phyloP scores from a whole-genome alignment of 2,797 vertebrate species.

The Mionectes olivaceus region DNA sequence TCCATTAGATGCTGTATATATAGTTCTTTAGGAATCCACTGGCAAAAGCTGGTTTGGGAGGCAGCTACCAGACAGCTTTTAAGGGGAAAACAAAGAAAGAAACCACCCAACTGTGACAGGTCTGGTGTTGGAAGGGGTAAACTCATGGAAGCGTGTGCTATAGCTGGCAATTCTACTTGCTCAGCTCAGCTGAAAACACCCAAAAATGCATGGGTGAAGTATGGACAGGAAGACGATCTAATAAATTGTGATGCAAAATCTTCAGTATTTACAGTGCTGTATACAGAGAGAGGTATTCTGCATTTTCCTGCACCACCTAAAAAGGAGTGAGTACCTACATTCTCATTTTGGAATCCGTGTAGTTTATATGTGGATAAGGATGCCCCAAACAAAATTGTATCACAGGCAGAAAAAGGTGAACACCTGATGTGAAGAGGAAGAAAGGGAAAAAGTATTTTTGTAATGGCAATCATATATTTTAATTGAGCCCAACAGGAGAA shows the following conservation, averaged over 20 bases:
- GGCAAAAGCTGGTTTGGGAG: neutral
- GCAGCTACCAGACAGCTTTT: neutral
- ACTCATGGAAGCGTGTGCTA: accelerated
- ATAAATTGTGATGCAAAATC: neutral
- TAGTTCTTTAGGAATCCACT: neutral
- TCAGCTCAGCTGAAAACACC: neutral
- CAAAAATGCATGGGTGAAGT: neutral
- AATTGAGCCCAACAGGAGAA: neutral
- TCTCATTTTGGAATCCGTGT: neutral
- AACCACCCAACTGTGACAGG: neutral
- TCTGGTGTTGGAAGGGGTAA: neutral
- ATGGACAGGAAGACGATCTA: neutral
- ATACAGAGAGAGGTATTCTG: neutral
- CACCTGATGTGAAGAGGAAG: neutral
- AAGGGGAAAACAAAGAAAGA: neutral
- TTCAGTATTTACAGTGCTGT: neutral
- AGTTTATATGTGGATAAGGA: neutral
- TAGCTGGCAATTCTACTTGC: neutral
- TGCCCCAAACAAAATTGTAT: neutral
- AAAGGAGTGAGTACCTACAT: neutral
- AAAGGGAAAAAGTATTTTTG: neutral
- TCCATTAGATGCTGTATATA: neutral
- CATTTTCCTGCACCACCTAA: neutral
- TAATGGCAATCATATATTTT: neutral
- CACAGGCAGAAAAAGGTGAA: neutral